A percentile compares a stretch with the other conserved stretches of the same genome.
These are phyloP conservation scores for Holcopasites calliopsidis DNA, from an alignment of 1,140 invertebrate genomes.

Conservation along the genomic window DNA sequence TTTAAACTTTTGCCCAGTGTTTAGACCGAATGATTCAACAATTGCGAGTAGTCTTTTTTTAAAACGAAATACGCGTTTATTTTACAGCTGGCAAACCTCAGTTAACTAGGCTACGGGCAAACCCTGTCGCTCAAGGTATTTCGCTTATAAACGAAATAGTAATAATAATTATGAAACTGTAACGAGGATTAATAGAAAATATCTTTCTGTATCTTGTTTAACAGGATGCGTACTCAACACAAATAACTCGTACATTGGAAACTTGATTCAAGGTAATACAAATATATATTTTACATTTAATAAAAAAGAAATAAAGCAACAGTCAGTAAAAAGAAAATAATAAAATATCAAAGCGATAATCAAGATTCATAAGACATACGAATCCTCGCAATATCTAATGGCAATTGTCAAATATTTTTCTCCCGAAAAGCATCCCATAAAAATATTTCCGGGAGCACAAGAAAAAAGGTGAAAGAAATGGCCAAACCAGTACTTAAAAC, in stretches of 20 bases:
- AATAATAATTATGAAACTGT: background rate
- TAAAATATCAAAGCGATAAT: background rate
- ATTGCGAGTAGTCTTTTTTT: no score
- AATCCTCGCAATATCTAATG: no score
- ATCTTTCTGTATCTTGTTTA: conserved; percentile 20
- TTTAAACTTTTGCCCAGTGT: background rate
- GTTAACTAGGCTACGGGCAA: background rate
- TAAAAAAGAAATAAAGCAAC: background rate
- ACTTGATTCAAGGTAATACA: conserved; percentile 61
- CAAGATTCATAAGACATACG: no score
- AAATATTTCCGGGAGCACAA: no score
- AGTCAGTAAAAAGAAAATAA: background rate
- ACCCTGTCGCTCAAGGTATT: conserved; percentile 33
- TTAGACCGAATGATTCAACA: background rate
- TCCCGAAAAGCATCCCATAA: no score
- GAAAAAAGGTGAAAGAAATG: no score
- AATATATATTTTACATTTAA: background rate
- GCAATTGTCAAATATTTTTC: no score
- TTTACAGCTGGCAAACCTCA: conserved; percentile 24
- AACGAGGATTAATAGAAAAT: background rate
- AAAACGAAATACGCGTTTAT: background rate
- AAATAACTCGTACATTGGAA: conserved; percentile 47
- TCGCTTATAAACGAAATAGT: background rate
- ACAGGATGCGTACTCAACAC: conserved; percentile 46
- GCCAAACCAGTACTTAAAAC: no score